Evolutionary conservation across 2,113 vertebrate species (phyloP), one percentile per base, ranked within the genome.

Genomic region (Ctenomys sociabilis): DNA sequence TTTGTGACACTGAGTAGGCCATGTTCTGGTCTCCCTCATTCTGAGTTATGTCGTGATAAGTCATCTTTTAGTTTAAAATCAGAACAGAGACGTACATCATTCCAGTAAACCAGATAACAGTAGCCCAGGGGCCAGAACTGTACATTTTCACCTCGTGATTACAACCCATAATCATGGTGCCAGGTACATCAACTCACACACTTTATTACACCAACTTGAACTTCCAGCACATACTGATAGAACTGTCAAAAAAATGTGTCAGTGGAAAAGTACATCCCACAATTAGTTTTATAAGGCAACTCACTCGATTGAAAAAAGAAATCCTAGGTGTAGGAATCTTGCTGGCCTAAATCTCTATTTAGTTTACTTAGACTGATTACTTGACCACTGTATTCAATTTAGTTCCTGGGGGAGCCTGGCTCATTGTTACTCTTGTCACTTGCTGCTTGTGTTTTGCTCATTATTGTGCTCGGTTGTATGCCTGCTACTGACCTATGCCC

Each of bases 361-460:
- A 30, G 32, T 28, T 72, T 40, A 54, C 68, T 59, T n/a, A 7
- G 54, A 52, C 86, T 63, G 52, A 35, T 5, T 82, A 28, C 35
- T 70, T 54, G 54, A 84, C 52, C 28, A 30, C 14, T 49, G 43
- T 80, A 9, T 49, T 94, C 17, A 24, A 1, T 88, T 37, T 61
- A 82, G 81, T 77, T 95, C 28, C 43, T 66, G 32, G 26, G 70
- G 0, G 4, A 32, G 37, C 57, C 81, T 87, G 87, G 85, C 72
- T 86, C 6, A 1, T 22, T 6, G 37, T 78, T 95, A 63, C 40
- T 86, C 75, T 90, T 92, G 35, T 77, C 88, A 77, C 45, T 59
- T 81, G 17, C 83, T 94, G 61, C 54, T 95, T 80, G n/a, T 82
- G 19, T 59, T 88, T 88, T 87, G 30, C 54, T 92, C 52, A 59